Evolutionary conservation across 2,113 vertebrate species (phyloP).

Genomic region (Salminus brasiliensis): DNA sequence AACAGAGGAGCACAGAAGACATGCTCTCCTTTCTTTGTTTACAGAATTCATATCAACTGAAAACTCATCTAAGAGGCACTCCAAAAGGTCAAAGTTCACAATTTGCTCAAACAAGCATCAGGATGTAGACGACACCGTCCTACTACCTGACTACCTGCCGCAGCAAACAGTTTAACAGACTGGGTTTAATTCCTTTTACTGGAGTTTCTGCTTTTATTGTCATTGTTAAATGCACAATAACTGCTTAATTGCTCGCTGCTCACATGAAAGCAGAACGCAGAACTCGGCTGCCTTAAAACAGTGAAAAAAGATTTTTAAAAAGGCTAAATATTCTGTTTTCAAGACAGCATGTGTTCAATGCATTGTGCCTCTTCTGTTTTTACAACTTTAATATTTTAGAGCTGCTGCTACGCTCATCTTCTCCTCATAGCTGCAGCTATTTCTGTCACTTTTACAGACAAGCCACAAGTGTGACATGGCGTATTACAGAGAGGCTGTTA

Average conservation of each 20-base stretch:
- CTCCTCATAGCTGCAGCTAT: conserved; percentile 38
- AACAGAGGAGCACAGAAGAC: not conserved
- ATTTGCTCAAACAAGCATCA: not conserved
- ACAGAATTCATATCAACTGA: not conserved
- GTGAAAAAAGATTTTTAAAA: not conserved
- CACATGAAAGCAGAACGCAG: not conserved
- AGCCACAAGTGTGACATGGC: conserved; percentile 64
- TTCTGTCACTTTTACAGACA: conserved; percentile 59
- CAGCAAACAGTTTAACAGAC: not conserved
- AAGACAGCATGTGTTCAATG: conserved; percentile 27
- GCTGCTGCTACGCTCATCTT: conserved; percentile 55
- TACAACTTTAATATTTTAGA: conserved; percentile 47
- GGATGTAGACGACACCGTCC: not conserved
- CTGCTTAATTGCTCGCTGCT: not conserved
- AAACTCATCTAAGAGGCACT: not conserved
- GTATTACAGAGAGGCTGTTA: conserved; percentile 54
- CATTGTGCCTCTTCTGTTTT: conserved; percentile 32
- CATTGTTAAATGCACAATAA: conserved; percentile 14
- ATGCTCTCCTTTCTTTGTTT: not conserved
- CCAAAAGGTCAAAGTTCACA: not conserved
- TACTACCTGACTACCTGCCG: not conserved
- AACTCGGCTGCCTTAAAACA: not conserved
- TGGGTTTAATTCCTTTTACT: conserved; percentile 5
- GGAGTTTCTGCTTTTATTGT: conserved; percentile 17
- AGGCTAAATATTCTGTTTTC: conserved; percentile 15